These are phyloP conservation scores for Cyrtodaria siliqua DNA, from an alignment of 2,888 invertebrate species.

Conservation along the genomic window DNA sequence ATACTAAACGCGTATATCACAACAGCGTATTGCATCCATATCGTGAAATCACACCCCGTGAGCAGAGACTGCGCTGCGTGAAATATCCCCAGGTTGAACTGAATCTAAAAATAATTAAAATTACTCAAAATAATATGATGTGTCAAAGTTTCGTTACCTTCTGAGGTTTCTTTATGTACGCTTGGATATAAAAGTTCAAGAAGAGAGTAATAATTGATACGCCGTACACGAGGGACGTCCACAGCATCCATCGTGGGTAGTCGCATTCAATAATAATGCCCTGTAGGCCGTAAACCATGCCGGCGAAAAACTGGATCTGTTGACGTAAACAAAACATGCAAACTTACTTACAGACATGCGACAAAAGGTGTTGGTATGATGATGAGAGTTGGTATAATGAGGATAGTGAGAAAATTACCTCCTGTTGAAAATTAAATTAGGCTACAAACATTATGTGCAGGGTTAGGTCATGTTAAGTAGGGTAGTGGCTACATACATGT, in stretches of 20 bases:
- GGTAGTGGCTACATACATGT: too few relatives aligned
- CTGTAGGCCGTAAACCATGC: slow-evolving; percentile 83
- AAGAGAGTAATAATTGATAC: slow-evolving; percentile 98
- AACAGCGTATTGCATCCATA: slow-evolving; percentile 85
- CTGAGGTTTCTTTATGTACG: slow-evolving; percentile 88
- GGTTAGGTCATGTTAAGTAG: too few relatives aligned
- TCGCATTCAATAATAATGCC: slow-evolving; percentile 77
- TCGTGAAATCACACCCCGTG: slow-evolving; percentile 96
- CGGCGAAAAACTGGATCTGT: slow-evolving; percentile 85
- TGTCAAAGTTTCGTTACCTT: slow-evolving; percentile 48
- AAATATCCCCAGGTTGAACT: slow-evolving; percentile 95
- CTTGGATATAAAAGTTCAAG: slow-evolving; percentile 96
- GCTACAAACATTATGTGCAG: too few relatives aligned
- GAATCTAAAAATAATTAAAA: slow-evolving; percentile 89
- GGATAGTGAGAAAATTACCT: too few relatives aligned
- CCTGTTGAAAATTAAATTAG: too few relatives aligned
- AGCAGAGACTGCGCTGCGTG: slow-evolving; percentile 92
- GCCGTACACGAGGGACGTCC: slow-evolving; percentile 90
- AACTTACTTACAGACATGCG: too few relatives aligned
- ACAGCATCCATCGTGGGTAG: slow-evolving; percentile 82
- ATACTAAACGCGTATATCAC: slow-evolving; percentile 84
- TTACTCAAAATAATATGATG: slow-evolving; percentile 38
- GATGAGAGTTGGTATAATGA: too few relatives aligned
- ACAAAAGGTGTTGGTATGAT: too few relatives aligned
- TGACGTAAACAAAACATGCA: slow-evolving; percentile 33